These are phyloP conservation scores for Meandrina meandrites DNA, from an alignment of 92 coral and sea anemone genomes.

Conservation along the genomic window DNA sequence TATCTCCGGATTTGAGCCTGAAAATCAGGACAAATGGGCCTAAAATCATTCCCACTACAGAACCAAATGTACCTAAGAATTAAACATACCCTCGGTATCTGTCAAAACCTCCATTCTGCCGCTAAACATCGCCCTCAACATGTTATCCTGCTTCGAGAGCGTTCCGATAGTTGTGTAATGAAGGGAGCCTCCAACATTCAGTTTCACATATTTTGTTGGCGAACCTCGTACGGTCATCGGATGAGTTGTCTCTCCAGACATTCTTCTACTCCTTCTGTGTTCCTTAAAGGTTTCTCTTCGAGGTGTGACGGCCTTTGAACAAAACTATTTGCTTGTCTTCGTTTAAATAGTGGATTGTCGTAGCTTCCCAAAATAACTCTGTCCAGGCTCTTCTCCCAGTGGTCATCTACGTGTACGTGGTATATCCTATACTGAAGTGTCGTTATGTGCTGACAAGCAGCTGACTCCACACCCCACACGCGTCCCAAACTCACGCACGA, in stretches of 20 bases:
- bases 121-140: slow-evolving; percentile 99
- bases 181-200: slow-evolving; percentile 96
- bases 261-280: slow-evolving; percentile 3
- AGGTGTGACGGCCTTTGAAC: slow-evolving; percentile 17
- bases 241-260: slow-evolving; percentile 93
- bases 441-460: not conserved
- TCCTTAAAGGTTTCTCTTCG: not conserved
- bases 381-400: slow-evolving; percentile 11
- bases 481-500: too few relatives aligned
- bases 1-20: not conserved
- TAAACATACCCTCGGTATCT: slow-evolving; percentile 84
- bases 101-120: slow-evolving; percentile 99
- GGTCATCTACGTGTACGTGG: not conserved
- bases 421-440: slow-evolving; percentile 3
- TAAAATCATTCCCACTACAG: not conserved
- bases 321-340: slow-evolving; percentile 12
- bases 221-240: slow-evolving; percentile 88
- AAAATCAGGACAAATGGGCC: not conserved
- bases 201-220: slow-evolving; percentile 96
- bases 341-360: slow-evolving; percentile 17
- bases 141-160: slow-evolving; percentile 92
- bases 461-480: too few relatives aligned
- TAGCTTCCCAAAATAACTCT: slow-evolving; percentile 38
- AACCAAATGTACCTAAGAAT: not conserved
- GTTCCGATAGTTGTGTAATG: slow-evolving; percentile 98